Conservation (phyloP, 2,888 invertebrate genomes). For the Andrena chrysosceles region DNA sequence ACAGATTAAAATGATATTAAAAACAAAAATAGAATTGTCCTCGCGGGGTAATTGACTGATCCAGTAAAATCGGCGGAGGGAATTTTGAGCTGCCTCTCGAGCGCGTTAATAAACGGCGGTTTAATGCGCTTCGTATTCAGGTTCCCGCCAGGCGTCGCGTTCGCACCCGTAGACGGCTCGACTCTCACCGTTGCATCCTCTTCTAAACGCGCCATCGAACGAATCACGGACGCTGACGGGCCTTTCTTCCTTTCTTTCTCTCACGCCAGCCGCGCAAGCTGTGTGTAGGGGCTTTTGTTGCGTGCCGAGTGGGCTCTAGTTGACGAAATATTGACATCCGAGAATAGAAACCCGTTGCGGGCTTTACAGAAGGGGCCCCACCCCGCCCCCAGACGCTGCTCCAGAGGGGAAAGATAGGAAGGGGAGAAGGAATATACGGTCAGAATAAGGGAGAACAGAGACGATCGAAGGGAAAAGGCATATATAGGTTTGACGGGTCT, state of each 20-base stretch:
- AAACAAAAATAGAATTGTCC: not conserved
- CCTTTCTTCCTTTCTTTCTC: constrained; percentile 66
- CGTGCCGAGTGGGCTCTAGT: constrained; percentile 78
- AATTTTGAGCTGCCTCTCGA: not conserved
- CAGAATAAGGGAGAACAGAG: constrained; percentile 56
- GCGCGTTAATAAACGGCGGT: constrained; percentile 21
- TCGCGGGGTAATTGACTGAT: not conserved
- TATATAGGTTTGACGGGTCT: constrained; percentile 71
- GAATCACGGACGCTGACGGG: constrained; percentile 40
- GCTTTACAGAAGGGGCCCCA: constrained; percentile 61
- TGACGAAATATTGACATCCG: constrained; percentile 84
- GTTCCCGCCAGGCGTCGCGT: constrained; percentile 25
- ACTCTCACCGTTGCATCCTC: constrained; percentile 46
- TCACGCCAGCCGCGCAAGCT: constrained; percentile 60
- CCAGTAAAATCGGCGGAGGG: not conserved
- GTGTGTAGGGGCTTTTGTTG: constrained; percentile 75
- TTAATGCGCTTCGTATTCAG: constrained; percentile 41
- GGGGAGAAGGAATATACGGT: constrained; percentile 80
- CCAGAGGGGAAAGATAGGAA: constrained; percentile 83
- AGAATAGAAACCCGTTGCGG: constrained; percentile 81
- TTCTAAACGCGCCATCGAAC: constrained; percentile 55
- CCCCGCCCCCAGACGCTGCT: constrained; percentile 57
- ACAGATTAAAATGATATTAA: too few species aligned
- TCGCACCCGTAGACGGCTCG: constrained; percentile 46
- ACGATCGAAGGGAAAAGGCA: constrained; percentile 78